phyloP scores from a whole-genome alignment of 2,113 vertebrate species.

The Oceanodroma tethys region DNA sequence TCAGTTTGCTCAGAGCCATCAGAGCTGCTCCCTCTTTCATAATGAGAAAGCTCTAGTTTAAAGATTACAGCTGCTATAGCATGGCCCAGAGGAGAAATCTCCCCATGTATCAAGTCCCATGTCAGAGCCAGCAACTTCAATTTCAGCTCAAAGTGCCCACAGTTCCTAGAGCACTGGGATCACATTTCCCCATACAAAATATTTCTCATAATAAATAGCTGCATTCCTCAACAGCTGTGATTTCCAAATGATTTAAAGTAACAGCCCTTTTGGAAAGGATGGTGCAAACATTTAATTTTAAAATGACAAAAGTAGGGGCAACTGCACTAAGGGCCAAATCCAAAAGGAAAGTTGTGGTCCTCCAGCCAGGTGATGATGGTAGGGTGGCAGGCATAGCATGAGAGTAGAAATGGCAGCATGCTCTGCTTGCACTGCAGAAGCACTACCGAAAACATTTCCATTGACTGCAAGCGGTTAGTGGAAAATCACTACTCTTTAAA shows the following conservation, averaged over 20 bases:
- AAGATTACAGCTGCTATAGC: neutral
- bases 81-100: neutral
- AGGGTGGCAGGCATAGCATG: neutral
- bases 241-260: neutral
- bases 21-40: neutral
- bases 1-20: neutral
- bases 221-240: neutral
- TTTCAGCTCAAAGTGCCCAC: neutral
- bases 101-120: neutral
- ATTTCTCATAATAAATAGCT: neutral
- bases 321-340: neutral
- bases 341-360: neutral
- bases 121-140: neutral
- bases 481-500: neutral
- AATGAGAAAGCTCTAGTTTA: neutral
- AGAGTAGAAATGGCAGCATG: neutral
- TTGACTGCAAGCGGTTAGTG: neutral
- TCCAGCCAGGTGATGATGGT: neutral
- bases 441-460: neutral
- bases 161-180: neutral
- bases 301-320: neutral
- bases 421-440: neutral
- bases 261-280: neutral
- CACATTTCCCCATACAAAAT: neutral
- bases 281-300: neutral